A percentile compares a stretch with the other conserved stretches of the same genome.
Evolutionary conservation across 2,888 invertebrate genomes (phyloP).

Genomic region (Trichopria drosophilae): DNA sequence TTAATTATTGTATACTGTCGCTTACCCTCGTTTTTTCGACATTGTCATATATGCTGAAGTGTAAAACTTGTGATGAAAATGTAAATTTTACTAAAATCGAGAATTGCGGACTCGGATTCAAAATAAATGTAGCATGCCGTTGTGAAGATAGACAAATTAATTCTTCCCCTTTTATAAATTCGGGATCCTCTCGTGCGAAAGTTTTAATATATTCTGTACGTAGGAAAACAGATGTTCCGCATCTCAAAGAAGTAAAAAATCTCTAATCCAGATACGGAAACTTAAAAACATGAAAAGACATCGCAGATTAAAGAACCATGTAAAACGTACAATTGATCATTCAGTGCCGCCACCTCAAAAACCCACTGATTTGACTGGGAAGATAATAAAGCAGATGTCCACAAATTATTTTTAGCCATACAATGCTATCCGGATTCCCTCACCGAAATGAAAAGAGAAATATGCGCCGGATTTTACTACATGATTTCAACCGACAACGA

Average conservation of each 20-base stretch:
- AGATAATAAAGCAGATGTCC: slow-evolving; percentile 13
- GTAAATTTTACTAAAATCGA: slow-evolving; percentile 8
- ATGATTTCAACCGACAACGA: slow-evolving; percentile 6
- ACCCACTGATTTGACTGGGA: slow-evolving; percentile 12
- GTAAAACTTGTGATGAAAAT: slow-evolving; percentile 8
- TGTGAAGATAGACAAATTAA: slow-evolving; percentile 3
- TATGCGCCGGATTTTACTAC: slow-evolving; percentile 1
- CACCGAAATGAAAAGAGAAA: neutral
- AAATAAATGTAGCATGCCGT: slow-evolving; percentile 2
- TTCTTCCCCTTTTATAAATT: slow-evolving; percentile 1
- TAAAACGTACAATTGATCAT: slow-evolving; percentile 7
- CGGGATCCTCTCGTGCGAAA: no score
- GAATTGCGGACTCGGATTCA: neutral
- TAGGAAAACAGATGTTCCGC: neutral
- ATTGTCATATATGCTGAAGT: slow-evolving; percentile 2
- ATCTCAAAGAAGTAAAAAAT: slow-evolving; percentile 17
- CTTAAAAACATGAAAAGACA: slow-evolving; percentile 3
- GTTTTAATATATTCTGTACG: no score
- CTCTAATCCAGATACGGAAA: neutral
- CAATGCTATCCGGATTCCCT: slow-evolving; percentile 3
- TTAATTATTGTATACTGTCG: no score
- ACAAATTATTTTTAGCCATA: slow-evolving; percentile 1
- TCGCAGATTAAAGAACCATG: slow-evolving; percentile 1
- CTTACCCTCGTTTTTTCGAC: slow-evolving; percentile 5
- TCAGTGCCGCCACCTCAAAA: slow-evolving; percentile 1